These are phyloP conservation scores for Hippocampus guttulatus DNA, from an alignment of 2,113 vertebrate species.

Conservation along the genomic window DNA sequence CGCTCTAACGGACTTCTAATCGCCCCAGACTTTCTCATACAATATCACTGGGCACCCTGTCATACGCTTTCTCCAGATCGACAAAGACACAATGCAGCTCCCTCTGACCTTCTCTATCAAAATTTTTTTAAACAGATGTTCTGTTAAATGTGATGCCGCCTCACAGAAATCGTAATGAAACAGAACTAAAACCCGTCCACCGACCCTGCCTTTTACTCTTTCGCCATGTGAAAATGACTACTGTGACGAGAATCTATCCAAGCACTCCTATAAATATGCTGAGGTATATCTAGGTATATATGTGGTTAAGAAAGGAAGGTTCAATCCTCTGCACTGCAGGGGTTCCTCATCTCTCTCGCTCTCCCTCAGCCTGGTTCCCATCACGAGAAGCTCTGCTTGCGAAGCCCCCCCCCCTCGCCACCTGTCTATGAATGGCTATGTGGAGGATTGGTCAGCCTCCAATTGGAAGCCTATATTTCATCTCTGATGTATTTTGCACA, in stretches of 20 bases:
- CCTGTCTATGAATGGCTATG: conserved; percentile 14
- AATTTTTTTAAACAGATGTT: too few species aligned
- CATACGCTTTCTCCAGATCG: too few species aligned
- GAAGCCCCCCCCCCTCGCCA: conserved; percentile 32
- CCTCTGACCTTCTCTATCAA: too few species aligned
- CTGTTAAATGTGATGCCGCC: background rate
- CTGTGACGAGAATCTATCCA: background rate
- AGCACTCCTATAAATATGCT: background rate
- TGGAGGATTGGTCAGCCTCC: conserved; percentile 22
- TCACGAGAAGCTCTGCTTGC: conserved; percentile 46
- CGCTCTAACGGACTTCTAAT: too few species aligned
- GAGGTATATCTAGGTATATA: background rate
- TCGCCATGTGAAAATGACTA: background rate
- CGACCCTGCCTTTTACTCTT: background rate
- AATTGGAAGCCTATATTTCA: conserved; percentile 38
- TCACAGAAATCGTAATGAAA: background rate
- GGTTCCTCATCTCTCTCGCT: conserved; percentile 49
- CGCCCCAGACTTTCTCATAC: too few species aligned
- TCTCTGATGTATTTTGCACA: conserved; percentile 37
- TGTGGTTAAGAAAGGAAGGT: conserved; percentile 28
- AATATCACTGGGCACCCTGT: too few species aligned
- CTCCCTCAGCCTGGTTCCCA: conserved; percentile 42
- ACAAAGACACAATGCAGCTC: too few species aligned
- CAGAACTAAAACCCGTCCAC: background rate
- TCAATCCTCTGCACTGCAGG: conserved; percentile 52